Evolutionary conservation across 2,888 invertebrate genomes (phyloP).

Genomic region (Heterodera filipjevi): DNA sequence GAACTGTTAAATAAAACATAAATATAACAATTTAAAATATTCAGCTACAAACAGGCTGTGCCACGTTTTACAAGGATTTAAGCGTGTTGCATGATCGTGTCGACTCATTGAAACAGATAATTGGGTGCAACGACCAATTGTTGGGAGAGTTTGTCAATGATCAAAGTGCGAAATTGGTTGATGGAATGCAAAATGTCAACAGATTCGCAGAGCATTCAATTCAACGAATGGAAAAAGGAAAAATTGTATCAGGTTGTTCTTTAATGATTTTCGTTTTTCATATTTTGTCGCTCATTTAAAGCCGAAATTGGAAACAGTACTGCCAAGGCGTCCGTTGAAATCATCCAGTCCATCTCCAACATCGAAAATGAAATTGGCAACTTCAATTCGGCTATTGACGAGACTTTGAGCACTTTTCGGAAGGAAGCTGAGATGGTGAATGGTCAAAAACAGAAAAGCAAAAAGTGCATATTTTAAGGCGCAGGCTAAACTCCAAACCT

Average conservation of each 20-base stretch:
- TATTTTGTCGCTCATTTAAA: neutral
- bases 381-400: neutral
- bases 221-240: neutral
- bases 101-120: conserved; percentile 33
- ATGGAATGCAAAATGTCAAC: conserved; percentile 17
- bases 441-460: too few relatives aligned
- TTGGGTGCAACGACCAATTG: conserved; percentile 35
- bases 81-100: conserved; percentile 36
- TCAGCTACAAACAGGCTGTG: conserved; percentile 38
- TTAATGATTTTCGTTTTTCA: neutral
- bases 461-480: neutral
- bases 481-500: neutral
- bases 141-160: conserved; percentile 39
- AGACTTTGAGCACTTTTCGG: conserved; percentile 3
- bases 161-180: conserved; percentile 25
- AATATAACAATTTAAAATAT: neutral
- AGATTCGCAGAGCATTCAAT: neutral
- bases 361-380: neutral
- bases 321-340: neutral
- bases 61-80: conserved; percentile 35
- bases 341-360: neutral
- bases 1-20: neutral
- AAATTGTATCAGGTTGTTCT: neutral
- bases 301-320: neutral
- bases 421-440: conserved; percentile 10